Evolutionary conservation across 2,888 invertebrate species (phyloP).

Genomic region (Melieria picta): DNA sequence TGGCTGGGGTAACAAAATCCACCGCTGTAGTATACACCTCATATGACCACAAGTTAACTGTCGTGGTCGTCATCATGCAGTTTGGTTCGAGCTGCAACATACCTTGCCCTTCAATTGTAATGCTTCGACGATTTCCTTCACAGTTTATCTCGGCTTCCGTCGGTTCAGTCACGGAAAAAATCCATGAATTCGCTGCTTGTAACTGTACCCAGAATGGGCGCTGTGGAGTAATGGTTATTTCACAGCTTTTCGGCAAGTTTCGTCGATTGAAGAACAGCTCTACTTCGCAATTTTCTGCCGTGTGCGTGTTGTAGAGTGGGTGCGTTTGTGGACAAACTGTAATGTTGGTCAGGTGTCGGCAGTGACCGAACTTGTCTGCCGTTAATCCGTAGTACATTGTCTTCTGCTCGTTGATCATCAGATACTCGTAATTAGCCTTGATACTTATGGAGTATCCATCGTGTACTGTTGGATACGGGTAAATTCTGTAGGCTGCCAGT

Average conservation of each 20-base stretch:
- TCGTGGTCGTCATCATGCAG: neutral
- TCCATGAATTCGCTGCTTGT: neutral
- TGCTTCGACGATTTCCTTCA: too few species aligned
- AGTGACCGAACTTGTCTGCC: slow-evolving; percentile 10
- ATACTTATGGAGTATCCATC: slow-evolving; percentile 11
- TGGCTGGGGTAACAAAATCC: neutral
- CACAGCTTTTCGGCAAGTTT: slow-evolving; percentile 1
- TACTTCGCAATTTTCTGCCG: slow-evolving; percentile 1
- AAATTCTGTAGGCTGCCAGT: slow-evolving; percentile 5
- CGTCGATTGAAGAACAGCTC: neutral
- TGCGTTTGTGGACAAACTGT: slow-evolving; percentile 15
- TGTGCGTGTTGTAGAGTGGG: neutral
- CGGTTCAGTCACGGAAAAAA: too few species aligned
- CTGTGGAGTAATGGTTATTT: slow-evolving; percentile 4
- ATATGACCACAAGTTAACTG: slow-evolving; percentile 12
- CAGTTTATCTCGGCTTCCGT: too few species aligned
- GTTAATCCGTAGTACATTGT: slow-evolving; percentile 2
- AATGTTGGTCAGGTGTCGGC: slow-evolving; percentile 1
- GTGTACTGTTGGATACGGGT: slow-evolving; percentile 20
- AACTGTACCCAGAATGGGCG: slow-evolving; percentile 19
- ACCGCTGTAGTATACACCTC: neutral
- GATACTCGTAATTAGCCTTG: neutral
- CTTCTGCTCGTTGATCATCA: slow-evolving; percentile 8
- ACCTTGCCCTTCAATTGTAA: neutral
- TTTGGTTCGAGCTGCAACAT: neutral